These are phyloP conservation scores for Diceros bicornis DNA, from an alignment of 2,797 vertebrate genomes.

Conservation along the genomic window DNA sequence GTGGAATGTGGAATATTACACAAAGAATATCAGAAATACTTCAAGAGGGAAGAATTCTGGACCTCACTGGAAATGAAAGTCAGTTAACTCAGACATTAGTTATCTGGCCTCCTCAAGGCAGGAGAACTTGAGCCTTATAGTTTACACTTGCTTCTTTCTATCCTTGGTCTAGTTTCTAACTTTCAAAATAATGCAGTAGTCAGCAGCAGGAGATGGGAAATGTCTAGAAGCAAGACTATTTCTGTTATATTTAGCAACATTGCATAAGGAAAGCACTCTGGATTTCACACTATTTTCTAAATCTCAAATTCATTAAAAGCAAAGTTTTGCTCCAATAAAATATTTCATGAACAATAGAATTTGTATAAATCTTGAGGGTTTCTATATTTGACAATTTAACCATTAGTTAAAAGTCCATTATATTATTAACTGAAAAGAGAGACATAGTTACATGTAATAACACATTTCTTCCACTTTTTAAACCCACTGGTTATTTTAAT, in stretches of 20 bases:
- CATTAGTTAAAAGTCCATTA: neutral
- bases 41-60: neutral
- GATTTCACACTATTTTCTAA: slow-evolving; percentile 49
- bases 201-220: slow-evolving; percentile 60
- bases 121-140: neutral
- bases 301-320: slow-evolving; percentile 38
- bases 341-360: neutral
- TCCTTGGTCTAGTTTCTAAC: slow-evolving; percentile 55
- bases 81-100: neutral
- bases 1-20: neutral
- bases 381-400: slow-evolving; percentile 28
- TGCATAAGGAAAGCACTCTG: slow-evolving; percentile 63
- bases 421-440: neutral
- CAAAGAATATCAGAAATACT: neutral
- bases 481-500: neutral
- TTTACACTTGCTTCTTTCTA: slow-evolving; percentile 52
- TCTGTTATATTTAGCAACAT: slow-evolving; percentile 75
- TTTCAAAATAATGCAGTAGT: slow-evolving; percentile 66
- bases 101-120: neutral
- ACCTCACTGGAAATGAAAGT: neutral
- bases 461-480: neutral
- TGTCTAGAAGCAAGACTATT: slow-evolving; percentile 68
- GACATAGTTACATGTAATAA: neutral
- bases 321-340: neutral
- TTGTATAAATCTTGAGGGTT: neutral